phyloP scores from a whole-genome alignment of 2,797 vertebrate species.

The Acanthornis magna region DNA sequence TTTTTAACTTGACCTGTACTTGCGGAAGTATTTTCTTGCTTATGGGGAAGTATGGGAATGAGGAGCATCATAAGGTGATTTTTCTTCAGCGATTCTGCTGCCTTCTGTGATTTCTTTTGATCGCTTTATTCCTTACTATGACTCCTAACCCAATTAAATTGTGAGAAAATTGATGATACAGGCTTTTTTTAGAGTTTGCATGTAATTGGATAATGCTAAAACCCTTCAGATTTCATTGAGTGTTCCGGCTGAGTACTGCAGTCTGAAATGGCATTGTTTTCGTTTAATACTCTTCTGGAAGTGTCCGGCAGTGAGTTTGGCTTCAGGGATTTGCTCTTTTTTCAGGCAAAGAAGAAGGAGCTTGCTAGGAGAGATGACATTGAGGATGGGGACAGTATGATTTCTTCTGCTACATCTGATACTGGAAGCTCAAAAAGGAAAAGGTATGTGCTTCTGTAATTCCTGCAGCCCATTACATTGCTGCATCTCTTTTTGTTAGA shows the following conservation, averaged over 20 bases:
- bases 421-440: slow-evolving; percentile 94
- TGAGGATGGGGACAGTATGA: slow-evolving; percentile 96
- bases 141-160: not conserved
- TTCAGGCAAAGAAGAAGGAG: slow-evolving; percentile 93
- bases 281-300: slow-evolving; percentile 48
- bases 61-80: not conserved
- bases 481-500: not conserved
- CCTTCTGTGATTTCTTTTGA: not conserved
- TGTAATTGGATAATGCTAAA: not conserved
- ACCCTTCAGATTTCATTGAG: not conserved
- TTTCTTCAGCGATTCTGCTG: not conserved
- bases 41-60: not conserved
- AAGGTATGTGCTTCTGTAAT: slow-evolving; percentile 76
- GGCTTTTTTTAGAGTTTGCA: not conserved
- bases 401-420: slow-evolving; percentile 93
- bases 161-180: not conserved
- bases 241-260: not conserved
- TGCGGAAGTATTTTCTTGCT: not conserved
- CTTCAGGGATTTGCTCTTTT: slow-evolving; percentile 50
- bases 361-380: slow-evolving; percentile 90
- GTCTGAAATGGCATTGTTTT: not conserved
- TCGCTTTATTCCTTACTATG: not conserved
- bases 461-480: not conserved
- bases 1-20: not conserved
- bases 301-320: slow-evolving; percentile 24